These are phyloP conservation scores for Kryptolebias marmoratus DNA, from an alignment of 2,113 vertebrate species.

Conservation along the genomic window DNA sequence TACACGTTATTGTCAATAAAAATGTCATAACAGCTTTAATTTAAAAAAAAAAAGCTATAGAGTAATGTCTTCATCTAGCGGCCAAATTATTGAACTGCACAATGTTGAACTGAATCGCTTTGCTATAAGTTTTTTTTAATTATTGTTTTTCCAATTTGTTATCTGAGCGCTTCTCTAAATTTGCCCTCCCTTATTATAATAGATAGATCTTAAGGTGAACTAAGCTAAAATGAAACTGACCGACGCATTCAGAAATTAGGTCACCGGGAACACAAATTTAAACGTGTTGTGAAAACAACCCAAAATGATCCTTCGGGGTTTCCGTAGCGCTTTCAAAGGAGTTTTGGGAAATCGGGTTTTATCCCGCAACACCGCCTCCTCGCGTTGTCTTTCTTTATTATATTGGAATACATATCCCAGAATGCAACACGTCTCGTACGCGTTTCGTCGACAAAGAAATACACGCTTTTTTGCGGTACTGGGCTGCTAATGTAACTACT, in stretches of 20 bases:
- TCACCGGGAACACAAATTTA: neutral
- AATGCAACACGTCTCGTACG: neutral
- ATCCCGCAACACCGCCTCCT: accelerated
- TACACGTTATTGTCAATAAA: too few species aligned
- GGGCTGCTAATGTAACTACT: constrained; percentile 8
- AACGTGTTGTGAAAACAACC: neutral
- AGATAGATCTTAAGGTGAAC: neutral
- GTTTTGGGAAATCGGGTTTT: constrained; percentile 62
- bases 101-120: neutral
- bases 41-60: neutral
- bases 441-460: neutral
- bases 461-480: constrained; percentile 1
- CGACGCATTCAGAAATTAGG: neutral
- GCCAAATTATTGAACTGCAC: neutral
- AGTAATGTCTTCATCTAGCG: constrained; percentile 49
- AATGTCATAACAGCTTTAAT: neutral
- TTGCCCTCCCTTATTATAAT: neutral
- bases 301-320: neutral
- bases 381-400: too few species aligned
- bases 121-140: constrained; percentile 9
- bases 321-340: constrained; percentile 12
- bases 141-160: neutral
- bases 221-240: neutral
- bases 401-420: constrained; percentile 60
- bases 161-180: too few species aligned